phyloP scores from a whole-genome alignment of 92 coral and sea anemone genomes.

The Heliopora coerulea region DNA sequence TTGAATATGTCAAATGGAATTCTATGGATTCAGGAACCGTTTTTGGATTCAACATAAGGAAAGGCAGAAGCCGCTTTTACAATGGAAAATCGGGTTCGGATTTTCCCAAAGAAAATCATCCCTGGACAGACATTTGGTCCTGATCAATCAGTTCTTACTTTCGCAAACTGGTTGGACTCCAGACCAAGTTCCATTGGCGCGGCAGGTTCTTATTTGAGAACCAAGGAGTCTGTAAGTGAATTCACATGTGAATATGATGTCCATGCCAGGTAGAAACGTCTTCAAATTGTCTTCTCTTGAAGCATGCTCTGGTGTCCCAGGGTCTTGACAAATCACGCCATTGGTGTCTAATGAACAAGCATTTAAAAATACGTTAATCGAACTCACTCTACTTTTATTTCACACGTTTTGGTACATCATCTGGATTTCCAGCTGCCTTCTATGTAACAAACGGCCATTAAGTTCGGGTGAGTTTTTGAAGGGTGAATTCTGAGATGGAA shows the following conservation, averaged over 20 bases:
- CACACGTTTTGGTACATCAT: too few species aligned
- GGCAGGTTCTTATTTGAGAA: constrained; percentile 56
- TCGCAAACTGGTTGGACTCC: constrained; percentile 63
- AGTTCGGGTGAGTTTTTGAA: too few species aligned
- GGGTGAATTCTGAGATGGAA: too few species aligned
- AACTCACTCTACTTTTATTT: neutral
- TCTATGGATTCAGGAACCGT: too few species aligned
- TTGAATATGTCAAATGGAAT: too few species aligned
- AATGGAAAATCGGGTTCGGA: too few species aligned
- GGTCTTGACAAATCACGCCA: constrained; percentile 61
- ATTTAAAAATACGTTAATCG: neutral
- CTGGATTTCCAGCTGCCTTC: too few species aligned
- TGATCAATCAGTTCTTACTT: constrained; percentile 31
- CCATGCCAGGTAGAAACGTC: constrained; percentile 71
- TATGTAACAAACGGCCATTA: too few species aligned
- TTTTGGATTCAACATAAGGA: too few species aligned
- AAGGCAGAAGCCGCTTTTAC: too few species aligned
- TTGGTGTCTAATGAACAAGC: neutral
- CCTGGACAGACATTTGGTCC: too few species aligned
- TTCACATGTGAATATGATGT: constrained; percentile 62
- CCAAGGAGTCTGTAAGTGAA: constrained; percentile 59
- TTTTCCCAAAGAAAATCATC: too few species aligned
- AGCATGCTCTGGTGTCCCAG: constrained; percentile 61
- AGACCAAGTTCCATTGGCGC: constrained; percentile 61
- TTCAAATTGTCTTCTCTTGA: constrained; percentile 46